A percentile compares a stretch with the other conserved stretches of the same genome.
These are phyloP conservation scores for Diplodus sargus DNA, from an alignment of 2,797 vertebrate genomes.

Conservation along the genomic window DNA sequence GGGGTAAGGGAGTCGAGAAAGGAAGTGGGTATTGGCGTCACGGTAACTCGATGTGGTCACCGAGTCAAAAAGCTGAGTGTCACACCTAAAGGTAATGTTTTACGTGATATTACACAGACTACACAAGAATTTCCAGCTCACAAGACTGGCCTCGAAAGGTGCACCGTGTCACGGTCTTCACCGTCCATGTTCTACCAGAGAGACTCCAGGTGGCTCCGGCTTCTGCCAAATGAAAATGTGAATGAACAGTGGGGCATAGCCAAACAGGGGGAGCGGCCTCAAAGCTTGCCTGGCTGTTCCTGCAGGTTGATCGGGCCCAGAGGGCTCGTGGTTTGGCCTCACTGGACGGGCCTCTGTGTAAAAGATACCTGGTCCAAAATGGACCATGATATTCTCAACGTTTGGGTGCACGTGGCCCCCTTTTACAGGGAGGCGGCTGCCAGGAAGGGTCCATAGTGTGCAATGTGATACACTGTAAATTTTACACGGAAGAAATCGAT, in stretches of 20 bases:
- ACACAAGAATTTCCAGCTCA: conserved; percentile 7
- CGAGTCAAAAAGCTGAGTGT: conserved; percentile 29
- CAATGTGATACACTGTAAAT: conserved; percentile 77
- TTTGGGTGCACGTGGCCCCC: conserved; percentile 64
- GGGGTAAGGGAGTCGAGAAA: conserved; percentile 39
- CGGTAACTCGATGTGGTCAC: conserved; percentile 40
- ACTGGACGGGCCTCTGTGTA: conserved; percentile 47
- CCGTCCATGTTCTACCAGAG: conserved; percentile 25
- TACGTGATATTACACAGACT: conserved; percentile 19
- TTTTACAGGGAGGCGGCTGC: conserved; percentile 63
- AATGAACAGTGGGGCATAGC: conserved; percentile 65
- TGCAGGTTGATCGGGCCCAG: conserved; percentile 67
- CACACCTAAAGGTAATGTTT: conserved; percentile 35
- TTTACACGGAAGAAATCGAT: conserved; percentile 70
- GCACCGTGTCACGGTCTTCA: conserved; percentile 12
- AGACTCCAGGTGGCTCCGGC: conserved; percentile 20
- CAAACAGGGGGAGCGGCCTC: conserved; percentile 41
- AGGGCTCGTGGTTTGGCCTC: conserved; percentile 64
- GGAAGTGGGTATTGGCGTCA: conserved; percentile 47
- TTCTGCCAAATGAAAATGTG: conserved; percentile 70
- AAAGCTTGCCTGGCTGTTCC: conserved; percentile 57
- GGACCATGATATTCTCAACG: conserved; percentile 67
- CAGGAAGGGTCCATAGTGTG: conserved; percentile 66
- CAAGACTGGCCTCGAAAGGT: conserved; percentile 12
- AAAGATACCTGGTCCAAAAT: conserved; percentile 71